A percentile compares a stretch with the other conserved stretches of the same genome.
These are phyloP conservation scores for Agrochola lota DNA, from an alignment of 2,888 invertebrate genomes.

Conservation along the genomic window DNA sequence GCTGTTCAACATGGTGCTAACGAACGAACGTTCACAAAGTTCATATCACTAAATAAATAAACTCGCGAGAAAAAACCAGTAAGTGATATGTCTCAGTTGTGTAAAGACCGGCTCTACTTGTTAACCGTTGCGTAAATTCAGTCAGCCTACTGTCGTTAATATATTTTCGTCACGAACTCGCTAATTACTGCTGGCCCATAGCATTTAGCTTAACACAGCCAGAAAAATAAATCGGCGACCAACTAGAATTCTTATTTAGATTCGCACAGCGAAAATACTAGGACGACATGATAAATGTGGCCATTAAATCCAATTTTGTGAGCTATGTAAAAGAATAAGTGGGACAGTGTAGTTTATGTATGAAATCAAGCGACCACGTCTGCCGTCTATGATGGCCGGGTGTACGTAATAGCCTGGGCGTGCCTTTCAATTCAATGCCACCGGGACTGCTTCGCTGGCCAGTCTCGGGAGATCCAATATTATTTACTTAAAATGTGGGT, in stretches of 20 bases:
- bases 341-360: slow-evolving; percentile 57
- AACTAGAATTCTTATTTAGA: slow-evolving; percentile 22
- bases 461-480: slow-evolving; percentile 27
- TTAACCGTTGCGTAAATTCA: slow-evolving; percentile 42
- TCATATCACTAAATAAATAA: slow-evolving; percentile 9
- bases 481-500: slow-evolving; percentile 16
- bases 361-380: slow-evolving; percentile 49
- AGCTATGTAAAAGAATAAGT: slow-evolving; percentile 55
- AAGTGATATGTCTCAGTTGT: slow-evolving; percentile 22
- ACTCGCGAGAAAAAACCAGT: slow-evolving; percentile 19
- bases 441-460: slow-evolving; percentile 23
- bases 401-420: slow-evolving; percentile 61
- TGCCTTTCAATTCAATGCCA: slow-evolving; percentile 59
- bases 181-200: slow-evolving; percentile 44
- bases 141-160: slow-evolving; percentile 36
- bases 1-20: slow-evolving; percentile 21
- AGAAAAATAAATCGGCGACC: slow-evolving; percentile 42
- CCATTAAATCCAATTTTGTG: slow-evolving; percentile 55
- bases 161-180: slow-evolving; percentile 50
- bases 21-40: slow-evolving; percentile 24
- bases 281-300: slow-evolving; percentile 57
- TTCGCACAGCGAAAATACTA: slow-evolving; percentile 32
- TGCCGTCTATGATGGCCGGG: slow-evolving; percentile 48
- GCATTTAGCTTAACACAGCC: slow-evolving; percentile 5
- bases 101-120: slow-evolving; percentile 35